Percentiles rank a stretch among this genome's conserved stretches.
Conservation (phyloP, 2,113 vertebrate species). For the Cercocebus atys region DNA sequence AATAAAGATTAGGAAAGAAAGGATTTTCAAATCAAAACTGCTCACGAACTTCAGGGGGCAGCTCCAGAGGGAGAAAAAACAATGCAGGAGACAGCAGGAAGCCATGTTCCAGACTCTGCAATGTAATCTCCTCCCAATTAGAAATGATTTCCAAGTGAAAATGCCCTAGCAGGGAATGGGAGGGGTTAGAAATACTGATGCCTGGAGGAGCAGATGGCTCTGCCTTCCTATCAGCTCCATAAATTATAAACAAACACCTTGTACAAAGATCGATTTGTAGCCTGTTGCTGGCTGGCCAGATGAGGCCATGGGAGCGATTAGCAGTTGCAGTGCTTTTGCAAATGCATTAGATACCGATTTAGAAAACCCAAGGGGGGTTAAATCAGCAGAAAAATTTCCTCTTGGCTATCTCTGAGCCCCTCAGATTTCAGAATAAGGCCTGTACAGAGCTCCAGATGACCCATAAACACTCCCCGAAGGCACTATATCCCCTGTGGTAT, state of each 20-base stretch:
- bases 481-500: background rate
- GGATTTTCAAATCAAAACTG: conserved; percentile 54
- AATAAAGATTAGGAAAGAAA: conserved; percentile 46
- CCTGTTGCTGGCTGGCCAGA: conserved; percentile 62
- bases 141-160: conserved; percentile 78
- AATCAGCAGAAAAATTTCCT: conserved; percentile 57
- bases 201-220: conserved; percentile 79
- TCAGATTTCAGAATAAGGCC: conserved; percentile 43
- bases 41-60: conserved; percentile 51
- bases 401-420: conserved; percentile 4
- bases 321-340: conserved; percentile 64
- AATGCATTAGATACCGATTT: conserved; percentile 38
- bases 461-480: background rate
- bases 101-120: conserved; percentile 63
- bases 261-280: conserved; percentile 62
- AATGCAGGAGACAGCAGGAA: conserved; percentile 55
- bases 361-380: conserved; percentile 61
- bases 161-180: conserved; percentile 60
- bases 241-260: conserved; percentile 82
- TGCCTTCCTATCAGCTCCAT: conserved; percentile 75
- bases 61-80: conserved; percentile 33
- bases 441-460: background rate
- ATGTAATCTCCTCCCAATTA: conserved; percentile 71
- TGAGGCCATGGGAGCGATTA: conserved; percentile 35
- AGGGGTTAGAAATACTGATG: conserved; percentile 77